phyloP scores from a whole-genome alignment of 2,888 invertebrate genomes.

The Amblyjoppa fuscipennis region DNA sequence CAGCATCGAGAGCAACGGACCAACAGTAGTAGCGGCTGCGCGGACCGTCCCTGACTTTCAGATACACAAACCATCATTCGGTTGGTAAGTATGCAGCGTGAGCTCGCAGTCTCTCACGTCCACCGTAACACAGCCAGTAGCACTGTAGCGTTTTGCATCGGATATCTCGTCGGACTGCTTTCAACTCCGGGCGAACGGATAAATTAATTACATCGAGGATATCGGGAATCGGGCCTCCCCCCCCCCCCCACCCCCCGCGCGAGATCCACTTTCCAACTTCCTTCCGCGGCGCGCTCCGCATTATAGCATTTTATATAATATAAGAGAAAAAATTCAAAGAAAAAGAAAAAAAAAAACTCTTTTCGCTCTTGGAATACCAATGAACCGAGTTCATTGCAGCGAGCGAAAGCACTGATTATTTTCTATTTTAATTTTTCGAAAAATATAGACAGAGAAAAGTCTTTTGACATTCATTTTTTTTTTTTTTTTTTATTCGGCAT shows the following conservation, averaged over 20 bases:
- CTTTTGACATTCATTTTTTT: no score
- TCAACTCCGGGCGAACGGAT: slow-evolving; percentile 57
- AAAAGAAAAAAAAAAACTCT: no score
- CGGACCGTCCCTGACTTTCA: slow-evolving; percentile 56
- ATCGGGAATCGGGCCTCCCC: slow-evolving; percentile 50
- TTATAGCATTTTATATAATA: slow-evolving; percentile 19
- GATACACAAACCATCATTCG: neutral
- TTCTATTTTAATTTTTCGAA: no score
- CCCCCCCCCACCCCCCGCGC: neutral
- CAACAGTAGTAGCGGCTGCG: neutral
- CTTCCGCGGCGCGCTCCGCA: slow-evolving; percentile 45
- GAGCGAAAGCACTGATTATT: no score
- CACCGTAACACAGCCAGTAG: neutral
- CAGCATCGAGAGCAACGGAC: slow-evolving; percentile 31
- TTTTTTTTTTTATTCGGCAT: neutral
- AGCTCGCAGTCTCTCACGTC: neutral
- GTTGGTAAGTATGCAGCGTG: neutral
- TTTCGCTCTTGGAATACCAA: no score
- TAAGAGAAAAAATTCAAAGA: no score
- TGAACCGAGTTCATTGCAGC: no score
- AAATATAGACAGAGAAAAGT: no score
- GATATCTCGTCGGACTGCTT: slow-evolving; percentile 57
- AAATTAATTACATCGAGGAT: slow-evolving; percentile 53
- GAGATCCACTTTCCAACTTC: slow-evolving; percentile 56
- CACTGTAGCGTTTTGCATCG: neutral